These are phyloP conservation scores for Bovichtus diacanthus DNA, from an alignment of 2,797 vertebrate species.

Conservation along the genomic window DNA sequence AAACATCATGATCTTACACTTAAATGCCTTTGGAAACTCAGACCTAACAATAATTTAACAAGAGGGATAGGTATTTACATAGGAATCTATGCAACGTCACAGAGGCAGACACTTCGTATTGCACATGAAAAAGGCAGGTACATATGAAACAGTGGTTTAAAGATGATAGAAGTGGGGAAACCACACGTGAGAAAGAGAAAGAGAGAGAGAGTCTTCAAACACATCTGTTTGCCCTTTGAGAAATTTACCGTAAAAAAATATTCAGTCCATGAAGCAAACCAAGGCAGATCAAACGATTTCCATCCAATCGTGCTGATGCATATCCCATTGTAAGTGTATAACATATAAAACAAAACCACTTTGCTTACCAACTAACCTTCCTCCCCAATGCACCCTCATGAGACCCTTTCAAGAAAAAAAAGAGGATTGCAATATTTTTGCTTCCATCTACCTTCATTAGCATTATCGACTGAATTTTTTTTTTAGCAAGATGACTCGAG, in stretches of 20 bases:
- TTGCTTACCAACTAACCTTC: constrained; percentile 40
- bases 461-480: constrained; percentile 26
- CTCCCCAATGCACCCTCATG: constrained; percentile 23
- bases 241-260: constrained; percentile 56
- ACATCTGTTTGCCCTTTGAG: constrained; percentile 64
- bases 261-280: constrained; percentile 49
- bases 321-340: constrained; percentile 22
- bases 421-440: constrained; percentile 36
- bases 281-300: constrained; percentile 53
- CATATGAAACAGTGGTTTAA: constrained; percentile 67
- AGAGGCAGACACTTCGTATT: constrained; percentile 82
- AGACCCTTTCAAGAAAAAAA: constrained; percentile 27
- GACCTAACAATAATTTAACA: constrained; percentile 78
- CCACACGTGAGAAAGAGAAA: constrained; percentile 38
- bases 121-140: constrained; percentile 82
- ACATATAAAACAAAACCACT: constrained; percentile 41
- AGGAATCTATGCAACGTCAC: constrained; percentile 72
- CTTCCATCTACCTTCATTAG: constrained; percentile 40
- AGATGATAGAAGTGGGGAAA: constrained; percentile 50
- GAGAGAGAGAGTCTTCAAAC: constrained; percentile 46
- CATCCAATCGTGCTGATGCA: constrained; percentile 35
- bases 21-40: constrained; percentile 69
- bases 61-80: constrained; percentile 80
- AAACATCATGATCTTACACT: constrained; percentile 58
- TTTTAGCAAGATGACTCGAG: constrained; percentile 17